Conservation (phyloP, 2,797 vertebrate genomes). For the Trematomus bernacchii region DNA sequence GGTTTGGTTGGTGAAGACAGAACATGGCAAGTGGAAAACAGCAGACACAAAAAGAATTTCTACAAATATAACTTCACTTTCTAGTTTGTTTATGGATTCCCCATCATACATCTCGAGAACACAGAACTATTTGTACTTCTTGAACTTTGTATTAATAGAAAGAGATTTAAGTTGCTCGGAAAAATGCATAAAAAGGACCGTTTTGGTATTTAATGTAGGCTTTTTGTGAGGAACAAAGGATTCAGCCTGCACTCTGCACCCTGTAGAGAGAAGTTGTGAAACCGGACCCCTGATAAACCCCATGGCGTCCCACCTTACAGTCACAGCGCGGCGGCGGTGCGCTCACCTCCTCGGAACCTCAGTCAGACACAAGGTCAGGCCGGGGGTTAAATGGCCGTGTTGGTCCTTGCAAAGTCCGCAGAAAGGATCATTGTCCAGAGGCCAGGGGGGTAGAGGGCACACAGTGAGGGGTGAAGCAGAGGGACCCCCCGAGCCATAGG, state of each 20-base stretch:
- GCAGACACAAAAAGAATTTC: background rate
- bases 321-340: slow-evolving; percentile 56
- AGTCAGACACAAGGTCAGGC: slow-evolving; percentile 83
- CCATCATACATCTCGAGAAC: background rate
- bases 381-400: slow-evolving; percentile 83
- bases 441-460: slow-evolving; percentile 64
- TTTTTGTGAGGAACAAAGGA: slow-evolving; percentile 3
- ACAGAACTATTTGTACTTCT: background rate
- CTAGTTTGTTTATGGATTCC: background rate
- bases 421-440: slow-evolving; percentile 84
- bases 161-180: background rate
- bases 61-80: background rate
- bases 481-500: slow-evolving; percentile 73
- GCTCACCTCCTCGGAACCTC: slow-evolving; percentile 72
- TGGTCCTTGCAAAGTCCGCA: slow-evolving; percentile 70
- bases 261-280: slow-evolving; percentile 48
- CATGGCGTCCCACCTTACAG: slow-evolving; percentile 50
- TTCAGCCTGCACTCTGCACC: slow-evolving; percentile 13
- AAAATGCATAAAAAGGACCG: background rate
- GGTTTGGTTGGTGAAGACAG: background rate
- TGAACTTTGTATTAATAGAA: background rate
- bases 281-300: slow-evolving; percentile 32
- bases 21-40: background rate
- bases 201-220: background rate
- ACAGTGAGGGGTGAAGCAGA: slow-evolving; percentile 70